phyloP scores from a whole-genome alignment of 2,113 vertebrate species.

The Bubo scandiacus region DNA sequence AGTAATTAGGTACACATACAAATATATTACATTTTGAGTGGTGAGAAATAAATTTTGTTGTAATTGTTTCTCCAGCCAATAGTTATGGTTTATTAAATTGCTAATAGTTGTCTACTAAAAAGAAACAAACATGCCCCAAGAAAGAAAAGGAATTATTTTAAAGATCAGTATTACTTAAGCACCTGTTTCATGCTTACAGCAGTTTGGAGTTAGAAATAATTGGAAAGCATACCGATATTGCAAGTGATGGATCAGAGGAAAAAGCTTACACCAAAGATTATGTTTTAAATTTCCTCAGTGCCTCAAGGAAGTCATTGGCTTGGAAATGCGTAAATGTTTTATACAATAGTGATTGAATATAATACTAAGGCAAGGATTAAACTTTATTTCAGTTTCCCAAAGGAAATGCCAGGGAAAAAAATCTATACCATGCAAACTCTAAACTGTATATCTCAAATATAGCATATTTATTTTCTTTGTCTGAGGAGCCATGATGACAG shows the following conservation, averaged over 20 bases:
- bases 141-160: constrained; percentile 24
- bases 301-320: neutral
- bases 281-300: neutral
- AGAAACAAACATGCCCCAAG: neutral
- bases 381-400: neutral
- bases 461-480: neutral
- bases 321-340: neutral
- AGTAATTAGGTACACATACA: neutral
- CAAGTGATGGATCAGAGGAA: neutral
- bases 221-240: neutral
- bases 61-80: neutral
- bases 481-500: neutral
- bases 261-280: neutral
- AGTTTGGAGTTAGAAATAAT: neutral
- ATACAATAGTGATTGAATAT: neutral
- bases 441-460: neutral
- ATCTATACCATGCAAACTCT: neutral
- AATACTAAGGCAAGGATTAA: neutral
- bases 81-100: neutral
- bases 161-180: constrained; percentile 15
- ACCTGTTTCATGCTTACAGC: neutral
- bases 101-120: neutral
- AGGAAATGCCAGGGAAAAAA: neutral
- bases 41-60: neutral
- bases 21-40: neutral